phyloP scores from a whole-genome alignment of 2,888 invertebrate species.

The Aromia moschata region DNA sequence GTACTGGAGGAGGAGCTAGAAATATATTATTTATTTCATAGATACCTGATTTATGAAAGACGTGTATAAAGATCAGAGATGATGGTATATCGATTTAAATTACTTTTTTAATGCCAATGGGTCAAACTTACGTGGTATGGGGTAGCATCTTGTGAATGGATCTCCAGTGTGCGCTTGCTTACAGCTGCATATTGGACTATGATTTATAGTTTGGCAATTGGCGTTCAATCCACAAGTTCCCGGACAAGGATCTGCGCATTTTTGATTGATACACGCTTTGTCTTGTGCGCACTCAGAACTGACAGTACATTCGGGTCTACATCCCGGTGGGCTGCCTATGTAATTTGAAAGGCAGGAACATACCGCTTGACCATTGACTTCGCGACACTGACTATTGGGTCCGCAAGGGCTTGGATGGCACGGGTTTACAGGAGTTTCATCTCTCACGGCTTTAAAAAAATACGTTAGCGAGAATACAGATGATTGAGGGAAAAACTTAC shows the following conservation, averaged over 20 bases:
- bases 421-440: constrained; percentile 62
- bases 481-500: constrained; percentile 67
- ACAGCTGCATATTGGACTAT: constrained; percentile 83
- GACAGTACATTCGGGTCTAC: constrained; percentile 81
- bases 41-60: too few species aligned
- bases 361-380: constrained; percentile 75
- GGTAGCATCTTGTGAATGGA: constrained; percentile 74
- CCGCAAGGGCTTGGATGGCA: constrained; percentile 74
- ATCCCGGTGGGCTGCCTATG: constrained; percentile 78
- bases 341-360: constrained; percentile 80
- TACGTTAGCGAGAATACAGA: neutral
- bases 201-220: constrained; percentile 78
- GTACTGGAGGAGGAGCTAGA: constrained; percentile 44
- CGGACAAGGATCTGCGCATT: constrained; percentile 81
- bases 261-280: constrained; percentile 78
- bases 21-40: too few species aligned
- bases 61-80: too few species aligned
- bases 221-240: constrained; percentile 75
- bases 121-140: constrained; percentile 50
- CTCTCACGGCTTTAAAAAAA: constrained; percentile 54
- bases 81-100: too few species aligned
- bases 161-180: constrained; percentile 70
- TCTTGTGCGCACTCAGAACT: constrained; percentile 79
- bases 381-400: constrained; percentile 78
- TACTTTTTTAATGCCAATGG: too few species aligned